Evolutionary conservation across 1,140 invertebrate genomes (phyloP).

Genomic region (Aphelenchoides fujianensis): DNA sequence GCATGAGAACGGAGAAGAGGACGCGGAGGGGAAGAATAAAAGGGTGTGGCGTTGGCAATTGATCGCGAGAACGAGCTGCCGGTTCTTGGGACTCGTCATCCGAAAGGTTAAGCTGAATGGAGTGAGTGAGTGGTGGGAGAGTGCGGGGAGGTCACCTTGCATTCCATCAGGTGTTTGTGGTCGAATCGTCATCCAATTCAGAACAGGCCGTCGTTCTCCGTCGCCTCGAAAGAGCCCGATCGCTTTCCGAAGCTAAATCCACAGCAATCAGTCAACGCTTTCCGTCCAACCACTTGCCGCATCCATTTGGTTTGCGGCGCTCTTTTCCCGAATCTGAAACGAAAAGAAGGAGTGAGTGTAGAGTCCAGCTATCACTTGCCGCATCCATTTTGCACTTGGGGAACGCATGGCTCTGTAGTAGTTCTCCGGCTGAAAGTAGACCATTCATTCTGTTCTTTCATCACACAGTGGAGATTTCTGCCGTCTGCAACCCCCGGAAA

Average conservation of each 20-base stretch:
- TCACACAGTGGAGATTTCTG: neutral
- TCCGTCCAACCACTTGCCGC: neutral
- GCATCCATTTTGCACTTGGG: constrained; percentile 16
- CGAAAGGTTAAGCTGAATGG: neutral
- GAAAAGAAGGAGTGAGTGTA: too few species aligned
- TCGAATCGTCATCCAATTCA: neutral
- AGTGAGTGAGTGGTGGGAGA: too few species aligned
- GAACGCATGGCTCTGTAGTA: neutral
- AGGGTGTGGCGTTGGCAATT: neutral
- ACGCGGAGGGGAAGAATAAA: too few species aligned
- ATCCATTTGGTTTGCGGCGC: constrained; percentile 14
- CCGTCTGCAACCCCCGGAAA: neutral
- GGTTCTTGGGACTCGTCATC: neutral
- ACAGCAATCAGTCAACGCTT: neutral
- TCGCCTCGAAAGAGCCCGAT: neutral
- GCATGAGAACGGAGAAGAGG: neutral
- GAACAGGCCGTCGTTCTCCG: neutral
- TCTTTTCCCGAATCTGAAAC: constrained; percentile 14
- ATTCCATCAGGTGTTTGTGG: neutral
- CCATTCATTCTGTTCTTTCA: neutral
- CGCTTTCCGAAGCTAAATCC: constrained; percentile 13
- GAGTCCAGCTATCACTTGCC: too few species aligned
- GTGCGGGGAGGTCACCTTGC: neutral
- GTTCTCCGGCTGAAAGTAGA: neutral
- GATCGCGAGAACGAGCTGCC: neutral